A percentile compares a stretch with the other conserved stretches of the same genome.
These are phyloP conservation scores for Coracopsis vasa DNA, from an alignment of 2,113 vertebrate genomes.

Conservation along the genomic window DNA sequence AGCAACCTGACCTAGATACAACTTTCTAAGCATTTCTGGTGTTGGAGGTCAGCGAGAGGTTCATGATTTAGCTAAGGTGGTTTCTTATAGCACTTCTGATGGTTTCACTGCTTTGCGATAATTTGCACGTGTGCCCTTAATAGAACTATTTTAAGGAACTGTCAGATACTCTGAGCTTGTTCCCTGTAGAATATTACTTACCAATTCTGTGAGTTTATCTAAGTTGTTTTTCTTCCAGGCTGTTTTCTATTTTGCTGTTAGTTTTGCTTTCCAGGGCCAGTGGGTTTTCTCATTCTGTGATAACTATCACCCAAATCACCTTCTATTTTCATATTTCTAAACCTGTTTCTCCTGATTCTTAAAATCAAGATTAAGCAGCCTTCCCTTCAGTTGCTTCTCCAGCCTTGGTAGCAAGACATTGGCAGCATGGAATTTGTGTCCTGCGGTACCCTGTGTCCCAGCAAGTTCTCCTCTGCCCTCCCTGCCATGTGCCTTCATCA, in stretches of 20 bases:
- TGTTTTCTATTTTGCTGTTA: not conserved
- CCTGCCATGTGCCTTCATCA: not conserved
- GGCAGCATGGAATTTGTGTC: not conserved
- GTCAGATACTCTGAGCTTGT: not conserved
- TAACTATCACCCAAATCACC: not conserved
- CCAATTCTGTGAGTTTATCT: not conserved
- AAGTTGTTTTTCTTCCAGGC: not conserved
- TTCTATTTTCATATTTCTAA: not conserved
- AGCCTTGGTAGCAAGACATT: not conserved
- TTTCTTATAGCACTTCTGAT: not conserved
- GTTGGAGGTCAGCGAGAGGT: not conserved
- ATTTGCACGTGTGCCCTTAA: not conserved
- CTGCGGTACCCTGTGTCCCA: not conserved
- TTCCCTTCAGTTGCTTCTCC: not conserved
- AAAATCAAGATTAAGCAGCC: not conserved
- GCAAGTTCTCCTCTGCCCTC: not conserved
- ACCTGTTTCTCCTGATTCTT: not conserved
- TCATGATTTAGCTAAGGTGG: not conserved
- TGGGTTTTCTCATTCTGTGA: not conserved
- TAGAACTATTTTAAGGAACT: slow-evolving; percentile 7
- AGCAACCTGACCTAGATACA: not conserved
- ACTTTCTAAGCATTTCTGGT: not conserved
- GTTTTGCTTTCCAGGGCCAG: not conserved
- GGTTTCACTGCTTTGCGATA: slow-evolving; percentile 16
- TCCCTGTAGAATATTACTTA: not conserved